Evolutionary conservation across 2,113 vertebrate species (phyloP).

Genomic region (Rattus rattus): DNA sequence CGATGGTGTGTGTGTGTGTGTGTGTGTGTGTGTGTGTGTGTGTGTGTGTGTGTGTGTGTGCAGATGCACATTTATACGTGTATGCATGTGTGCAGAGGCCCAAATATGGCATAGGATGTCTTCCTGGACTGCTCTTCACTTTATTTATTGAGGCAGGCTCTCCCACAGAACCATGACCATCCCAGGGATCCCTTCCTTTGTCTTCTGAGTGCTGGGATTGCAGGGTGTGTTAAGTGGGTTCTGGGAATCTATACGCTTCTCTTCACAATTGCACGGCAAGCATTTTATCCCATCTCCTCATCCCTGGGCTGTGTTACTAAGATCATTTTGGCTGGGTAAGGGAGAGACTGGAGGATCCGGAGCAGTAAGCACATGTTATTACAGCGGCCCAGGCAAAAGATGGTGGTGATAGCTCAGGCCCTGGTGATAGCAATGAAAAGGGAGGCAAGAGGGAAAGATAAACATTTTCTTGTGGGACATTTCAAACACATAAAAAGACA

Average conservation of each 20-base stretch:
- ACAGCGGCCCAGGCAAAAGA: not conserved
- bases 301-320: not conserved
- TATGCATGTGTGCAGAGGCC: not conserved
- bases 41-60: too few relatives aligned
- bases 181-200: not conserved
- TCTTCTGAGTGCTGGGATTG: not conserved
- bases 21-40: too few relatives aligned
- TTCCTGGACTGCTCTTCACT: not conserved
- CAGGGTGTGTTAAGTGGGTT: not conserved
- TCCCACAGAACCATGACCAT: not conserved
- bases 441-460: not conserved
- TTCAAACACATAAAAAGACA: slow-evolving; percentile 27
- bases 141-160: not conserved
- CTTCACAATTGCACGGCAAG: not conserved
- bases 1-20: not conserved
- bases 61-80: not conserved
- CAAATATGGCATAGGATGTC: too few relatives aligned
- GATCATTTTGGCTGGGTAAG: not conserved
- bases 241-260: too few relatives aligned
- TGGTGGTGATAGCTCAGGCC: not conserved
- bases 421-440: slow-evolving; percentile 16
- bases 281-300: not conserved
- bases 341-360: not conserved
- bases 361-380: not conserved
- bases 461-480: slow-evolving; percentile 16